Evolutionary conservation across 2,888 invertebrate species (phyloP), one percentile per base, ranked within the genome.

Genomic region (Hyppa rectilinea): DNA sequence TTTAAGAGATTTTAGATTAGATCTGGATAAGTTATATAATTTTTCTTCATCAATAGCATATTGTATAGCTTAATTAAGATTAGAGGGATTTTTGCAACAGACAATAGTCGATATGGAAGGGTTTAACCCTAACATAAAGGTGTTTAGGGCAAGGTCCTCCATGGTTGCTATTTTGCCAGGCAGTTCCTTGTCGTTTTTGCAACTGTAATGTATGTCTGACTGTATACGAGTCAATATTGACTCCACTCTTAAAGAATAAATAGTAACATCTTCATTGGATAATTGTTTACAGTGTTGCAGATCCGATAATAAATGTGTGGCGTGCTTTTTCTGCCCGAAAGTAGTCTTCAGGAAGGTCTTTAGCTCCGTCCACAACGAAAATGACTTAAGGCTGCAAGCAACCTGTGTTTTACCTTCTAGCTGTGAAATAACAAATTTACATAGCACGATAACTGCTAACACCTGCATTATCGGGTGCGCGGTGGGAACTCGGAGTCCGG

Each of bases 61-160:
- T n/a, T n/a, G n/a, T n/a, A n/a, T 45, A 26, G 49, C 49, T 49
- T 49, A 23, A 26, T 49, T 49, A 2, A 49, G 26, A 26, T 49
- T 49, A 26, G 49, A 49, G 17, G 49, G 49, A 26, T 47, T 47
- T 47, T 47, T 47, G 14, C 47, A 47, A 47, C 23, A 14, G 47
- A 47, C 47, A 23, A 47, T 47, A 47, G 43, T n/a, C n/a, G 43
- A 45, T 45, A n/a, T 45, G n/a, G 43, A 45, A n/a, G 43, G n/a
- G n/a, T n/a, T 45, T 45, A 45, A 45, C n/a, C 43, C 43, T 43
- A 43, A 20, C 20, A 43, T 43, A 43, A 43, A 43, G 43, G 6
- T 43, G 43, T 43, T 43, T 43, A 43, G 43, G 43, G 43, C 43
- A 43, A 43, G 43, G 43, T 43, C 38, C 14, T 38, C 38, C 38